Base-by-base conservation (phyloP, 2,113 vertebrate genomes). In the Hypocryptadius cinnamomeus region DNA sequence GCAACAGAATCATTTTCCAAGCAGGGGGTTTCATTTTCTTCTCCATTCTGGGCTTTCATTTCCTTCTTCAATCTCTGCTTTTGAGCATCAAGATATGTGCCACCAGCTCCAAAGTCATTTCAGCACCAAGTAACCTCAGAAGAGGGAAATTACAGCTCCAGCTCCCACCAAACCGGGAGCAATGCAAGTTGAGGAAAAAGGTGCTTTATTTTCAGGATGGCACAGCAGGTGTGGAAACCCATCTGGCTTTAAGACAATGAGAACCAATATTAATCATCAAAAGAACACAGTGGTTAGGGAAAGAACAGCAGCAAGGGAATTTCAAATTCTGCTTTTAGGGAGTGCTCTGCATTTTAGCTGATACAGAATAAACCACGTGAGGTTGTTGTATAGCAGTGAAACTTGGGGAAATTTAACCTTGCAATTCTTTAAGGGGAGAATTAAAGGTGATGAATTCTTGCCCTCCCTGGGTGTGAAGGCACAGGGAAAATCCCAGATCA, bases 371-470 rank as follows among this genome's bases (percentile, higher is more conserved):
- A 92, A 73, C 19, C 19, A 16, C 13, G 3, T 0, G 2, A 70
- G 18, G 11, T 16, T 5, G 9, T 8, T 54, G 37, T 0, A 0
- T 0, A 45, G 65, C 47, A 78, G 50, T 5, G 44, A 28, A 66
- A 60, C 2, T 9, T 3, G 3, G 4, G 30, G 24, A 84, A 73
- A 63, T 13, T 10, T 8, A 54, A 64, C 10, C 25, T 37, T 39
- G 14, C 39, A 9, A 27, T 31, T 57, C 56, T 35, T 27, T 6
- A n/a, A 10, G 37, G 40, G 22, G 51, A 44, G 5, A 47, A 23
- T 22, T 50, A 17, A 66, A 30, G 21, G 6, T 42, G 63, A 31
- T 20, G 3, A 15, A 33, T 35, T 47, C 15, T 40, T 28, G 16
- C 54, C 27, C 33, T 77, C 39, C 14, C 15, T 37, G 35, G 25